Evolutionary conservation across 2,888 invertebrate species (phyloP), one percentile per base, ranked within the genome.

Genomic region (Trachelus stipa): DNA sequence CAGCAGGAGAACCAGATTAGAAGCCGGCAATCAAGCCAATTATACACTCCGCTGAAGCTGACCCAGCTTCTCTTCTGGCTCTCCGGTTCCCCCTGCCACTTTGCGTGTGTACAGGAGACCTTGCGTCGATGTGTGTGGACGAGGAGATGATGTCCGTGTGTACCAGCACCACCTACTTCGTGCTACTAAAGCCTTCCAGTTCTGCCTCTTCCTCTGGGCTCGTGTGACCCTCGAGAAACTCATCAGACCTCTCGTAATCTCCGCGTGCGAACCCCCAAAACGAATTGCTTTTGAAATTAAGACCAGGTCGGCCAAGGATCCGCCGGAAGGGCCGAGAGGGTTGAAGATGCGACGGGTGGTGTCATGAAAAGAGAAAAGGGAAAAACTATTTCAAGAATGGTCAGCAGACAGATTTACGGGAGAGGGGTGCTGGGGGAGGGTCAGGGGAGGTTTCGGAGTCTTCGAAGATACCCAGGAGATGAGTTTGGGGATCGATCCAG

Each of bases 1-100:
- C 76, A 77, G 34, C 85, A 87, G 86, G 87, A 85, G 87, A 88
- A 86, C 88, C 87, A 88, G 90, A 90, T 90, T 90, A 90, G 90
- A 90, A 89, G 89, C 87, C 88, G 88, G 90, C 91, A 90, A 91
- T 91, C 90, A 90, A 90, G 90, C 88, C 90, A 90, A 91, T 91
- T 91, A 91, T 91, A 90, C 90, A 91, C 90, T 90, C 88, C 87
- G 89, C 88, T 90, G 90, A 90, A 87, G 88, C 88, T 88, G 89
- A 89, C 87, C 88, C 87, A 88, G 87, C 88, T 88, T 88, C 87
- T 87, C 84, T 85, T 85, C 84, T 84, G 83, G 83, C 81, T 83
- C 84, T 82, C 85, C 12, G 78, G 78, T 76, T 79, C 74, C 74
- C 74, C 68, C 80, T 77, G 78, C 77, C 78, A 76, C 56, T 56